Evolutionary conservation across 2,797 vertebrate genomes (phyloP).

Genomic region (Pampus argenteus): DNA sequence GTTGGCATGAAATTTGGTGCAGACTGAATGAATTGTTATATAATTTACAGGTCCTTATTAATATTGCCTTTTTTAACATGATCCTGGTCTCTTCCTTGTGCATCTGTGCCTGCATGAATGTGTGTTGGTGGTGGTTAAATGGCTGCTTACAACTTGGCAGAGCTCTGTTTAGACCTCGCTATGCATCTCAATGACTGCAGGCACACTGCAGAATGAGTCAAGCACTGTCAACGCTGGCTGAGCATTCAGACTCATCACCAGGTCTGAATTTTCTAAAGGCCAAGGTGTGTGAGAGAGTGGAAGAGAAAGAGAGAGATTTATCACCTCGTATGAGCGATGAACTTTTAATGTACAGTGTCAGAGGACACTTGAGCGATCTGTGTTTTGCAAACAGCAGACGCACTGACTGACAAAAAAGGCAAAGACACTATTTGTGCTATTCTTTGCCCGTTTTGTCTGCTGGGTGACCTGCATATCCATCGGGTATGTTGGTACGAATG

Average conservation of each 20-base stretch:
- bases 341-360: slow-evolving; percentile 16
- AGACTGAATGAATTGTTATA: too few species aligned
- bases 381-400: slow-evolving; percentile 28
- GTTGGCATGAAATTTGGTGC: too few species aligned
- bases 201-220: slow-evolving; percentile 74
- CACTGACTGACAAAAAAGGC: slow-evolving; percentile 19
- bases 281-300: slow-evolving; percentile 16
- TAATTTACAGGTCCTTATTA: slow-evolving; percentile 21
- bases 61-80: slow-evolving; percentile 43
- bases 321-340: slow-evolving; percentile 17
- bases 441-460: slow-evolving; percentile 15
- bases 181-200: slow-evolving; percentile 80
- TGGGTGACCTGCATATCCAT: slow-evolving; percentile 29
- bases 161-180: slow-evolving; percentile 58
- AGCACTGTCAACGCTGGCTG: slow-evolving; percentile 63
- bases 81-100: slow-evolving; percentile 22
- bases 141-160: slow-evolving; percentile 77
- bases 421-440: slow-evolving; percentile 27
- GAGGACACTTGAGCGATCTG: slow-evolving; percentile 16
- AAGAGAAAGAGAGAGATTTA: not conserved
- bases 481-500: not conserved
- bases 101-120: slow-evolving; percentile 41
- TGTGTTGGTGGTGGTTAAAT: slow-evolving; percentile 57
- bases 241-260: slow-evolving; percentile 57
- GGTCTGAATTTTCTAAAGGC: slow-evolving; percentile 39